Conservation (phyloP, 92 coral and sea anemone genomes). For the Scolanthus callimorphus region DNA sequence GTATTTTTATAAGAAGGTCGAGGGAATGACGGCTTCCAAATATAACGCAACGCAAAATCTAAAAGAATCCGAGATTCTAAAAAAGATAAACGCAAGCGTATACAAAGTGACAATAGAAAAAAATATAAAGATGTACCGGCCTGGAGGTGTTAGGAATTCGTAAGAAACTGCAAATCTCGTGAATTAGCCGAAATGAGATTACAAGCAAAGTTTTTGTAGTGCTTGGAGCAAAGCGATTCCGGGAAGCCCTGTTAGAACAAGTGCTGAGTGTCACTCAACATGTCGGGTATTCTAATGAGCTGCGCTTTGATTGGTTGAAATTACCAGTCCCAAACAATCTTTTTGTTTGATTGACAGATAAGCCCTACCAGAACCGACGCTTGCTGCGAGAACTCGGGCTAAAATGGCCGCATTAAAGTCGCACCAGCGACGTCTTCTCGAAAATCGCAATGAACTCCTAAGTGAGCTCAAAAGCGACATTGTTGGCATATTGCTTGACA, state of each 20-base stretch:
- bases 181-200: too few species aligned
- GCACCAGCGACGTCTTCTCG: slow-evolving; percentile 70
- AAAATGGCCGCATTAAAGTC: slow-evolving; percentile 85
- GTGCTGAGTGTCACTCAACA: slow-evolving; percentile 19
- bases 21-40: too few species aligned
- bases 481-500: slow-evolving; percentile 58
- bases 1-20: too few species aligned
- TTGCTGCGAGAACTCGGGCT: slow-evolving; percentile 5
- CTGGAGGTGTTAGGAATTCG: too few species aligned
- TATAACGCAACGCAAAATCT: too few species aligned
- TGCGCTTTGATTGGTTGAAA: slow-evolving; percentile 49
- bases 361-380: slow-evolving; percentile 15
- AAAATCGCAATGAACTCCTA: slow-evolving; percentile 69
- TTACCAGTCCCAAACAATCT: slow-evolving; percentile 28
- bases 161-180: too few species aligned
- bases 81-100: too few species aligned
- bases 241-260: slow-evolving; percentile 6
- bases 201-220: too few species aligned
- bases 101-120: too few species aligned
- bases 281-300: slow-evolving; percentile 8
- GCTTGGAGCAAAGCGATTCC: too few species aligned
- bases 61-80: too few species aligned
- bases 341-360: slow-evolving; percentile 73
- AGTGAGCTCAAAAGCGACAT: slow-evolving; percentile 62
- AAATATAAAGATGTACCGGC: too few species aligned